Evolutionary conservation across 2,113 vertebrate species (phyloP).

Genomic region (Campylomormyrus tamandua): DNA sequence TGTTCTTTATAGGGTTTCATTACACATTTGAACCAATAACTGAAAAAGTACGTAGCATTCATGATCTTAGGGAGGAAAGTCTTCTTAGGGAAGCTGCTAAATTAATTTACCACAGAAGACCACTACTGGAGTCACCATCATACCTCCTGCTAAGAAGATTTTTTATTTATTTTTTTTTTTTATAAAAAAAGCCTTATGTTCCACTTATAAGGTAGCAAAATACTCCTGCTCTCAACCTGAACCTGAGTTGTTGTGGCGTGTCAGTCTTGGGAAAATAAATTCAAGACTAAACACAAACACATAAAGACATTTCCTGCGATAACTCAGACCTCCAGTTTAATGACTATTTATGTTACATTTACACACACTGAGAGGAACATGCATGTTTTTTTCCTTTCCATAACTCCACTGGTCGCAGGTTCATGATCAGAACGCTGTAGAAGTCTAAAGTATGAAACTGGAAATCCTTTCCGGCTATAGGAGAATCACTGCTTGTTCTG

Average conservation of each 20-base stretch:
- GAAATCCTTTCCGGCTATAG: not conserved
- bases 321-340: not conserved
- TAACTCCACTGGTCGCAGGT: not conserved
- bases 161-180: no score
- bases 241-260: not conserved
- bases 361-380: not conserved
- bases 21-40: constrained; percentile 1
- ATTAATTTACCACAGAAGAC: not conserved
- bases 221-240: not conserved
- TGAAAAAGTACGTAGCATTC: not conserved
- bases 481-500: not conserved
- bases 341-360: not conserved
- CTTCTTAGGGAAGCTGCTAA: not conserved
- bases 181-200: not conserved
- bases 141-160: not conserved
- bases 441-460: not conserved
- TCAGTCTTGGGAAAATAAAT: not conserved
- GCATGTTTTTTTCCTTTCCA: not conserved
- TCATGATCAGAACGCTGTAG: not conserved
- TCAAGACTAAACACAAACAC: not conserved
- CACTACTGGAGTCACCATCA: not conserved
- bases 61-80: not conserved
- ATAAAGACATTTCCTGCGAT: constrained; percentile 7
- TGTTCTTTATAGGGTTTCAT: not conserved
- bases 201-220: not conserved